Evolutionary conservation across 2,797 vertebrate genomes (phyloP).

Genomic region (Pseudomugil gertrudae): DNA sequence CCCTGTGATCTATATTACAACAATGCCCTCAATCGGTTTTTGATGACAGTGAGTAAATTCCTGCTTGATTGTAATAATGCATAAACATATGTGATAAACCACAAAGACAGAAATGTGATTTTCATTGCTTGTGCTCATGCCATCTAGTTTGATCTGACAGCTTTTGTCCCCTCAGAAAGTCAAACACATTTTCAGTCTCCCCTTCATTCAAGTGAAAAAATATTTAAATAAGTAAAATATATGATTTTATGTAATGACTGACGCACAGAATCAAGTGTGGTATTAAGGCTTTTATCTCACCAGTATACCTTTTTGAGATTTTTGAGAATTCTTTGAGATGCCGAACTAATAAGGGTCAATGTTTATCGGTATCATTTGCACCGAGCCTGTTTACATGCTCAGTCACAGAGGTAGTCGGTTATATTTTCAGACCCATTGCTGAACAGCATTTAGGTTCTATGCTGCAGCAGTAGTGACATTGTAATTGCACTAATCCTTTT

Average conservation of each 20-base stretch:
- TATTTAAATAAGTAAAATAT: not conserved
- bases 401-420: slow-evolving; percentile 48
- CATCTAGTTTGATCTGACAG: not conserved
- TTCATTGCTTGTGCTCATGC: slow-evolving; percentile 16
- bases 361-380: not conserved
- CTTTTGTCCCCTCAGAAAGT: not conserved
- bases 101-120: not conserved
- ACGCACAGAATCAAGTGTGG: not conserved
- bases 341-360: too few relatives aligned
- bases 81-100: not conserved
- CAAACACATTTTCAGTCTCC: not conserved
- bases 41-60: not conserved
- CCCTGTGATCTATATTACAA: not conserved
- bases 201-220: not conserved
- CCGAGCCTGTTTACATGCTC: slow-evolving; percentile 2
- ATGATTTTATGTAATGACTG: not conserved
- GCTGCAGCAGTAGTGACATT: not conserved
- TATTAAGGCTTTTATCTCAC: not conserved
- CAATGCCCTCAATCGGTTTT: not conserved
- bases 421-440: not conserved
- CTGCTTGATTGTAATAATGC: not conserved
- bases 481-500: not conserved
- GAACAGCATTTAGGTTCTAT: not conserved
- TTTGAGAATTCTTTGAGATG: not conserved
- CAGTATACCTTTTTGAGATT: not conserved